Evolutionary conservation across 2,888 invertebrate genomes (phyloP), one percentile per base, ranked within the genome.

Genomic region (Balanococcus diminutus): DNA sequence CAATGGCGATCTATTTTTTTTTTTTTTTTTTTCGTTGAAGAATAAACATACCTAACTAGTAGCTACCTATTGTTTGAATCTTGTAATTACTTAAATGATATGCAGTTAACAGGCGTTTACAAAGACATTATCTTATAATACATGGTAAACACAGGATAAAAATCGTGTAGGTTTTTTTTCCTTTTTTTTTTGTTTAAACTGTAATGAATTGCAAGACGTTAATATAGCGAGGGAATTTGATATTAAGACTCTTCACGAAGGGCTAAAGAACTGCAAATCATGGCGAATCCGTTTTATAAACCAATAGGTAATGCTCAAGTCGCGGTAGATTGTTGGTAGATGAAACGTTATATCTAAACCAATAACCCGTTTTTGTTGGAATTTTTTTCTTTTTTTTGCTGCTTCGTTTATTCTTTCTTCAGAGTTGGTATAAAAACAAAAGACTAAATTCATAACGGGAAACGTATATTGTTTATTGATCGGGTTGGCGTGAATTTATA

Each of bases 221-320:
- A 16, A 67, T 56, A 11, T 56, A 11, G 56, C 11, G 4, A 22
- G 56, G 16, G 28, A 67, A 28, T 67, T 28, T 67, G 67, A 67
- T 67, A 67, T 28, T 67, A 19, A 56, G 22, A 0, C n/a, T 67
- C 61, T 61, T 61, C n/a, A 56, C 28, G 25, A 67, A 67, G 16
- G 14, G 19, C 28, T 61, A 28, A 67, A 67, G 22, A 67, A 67
- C 28, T 79, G 75, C 75, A 79, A 79, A 32, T 79, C 75, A 79
- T 79, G 8, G 75, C n/a, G 75, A 79, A 19, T 79, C 75, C 75
- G 75, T 79, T 79, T 79, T 36, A 67, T 79, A 79, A 79, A 79
- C 36, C 31, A 79, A 79, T 79, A 79, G 32, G 5, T 22, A 72
- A n/a, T 61, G 22, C 67, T 31, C n/a, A 31, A 2, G 31, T 22